Base-by-base conservation (phyloP, 2,797 vertebrate species). In the Sebastes dallii region DNA sequence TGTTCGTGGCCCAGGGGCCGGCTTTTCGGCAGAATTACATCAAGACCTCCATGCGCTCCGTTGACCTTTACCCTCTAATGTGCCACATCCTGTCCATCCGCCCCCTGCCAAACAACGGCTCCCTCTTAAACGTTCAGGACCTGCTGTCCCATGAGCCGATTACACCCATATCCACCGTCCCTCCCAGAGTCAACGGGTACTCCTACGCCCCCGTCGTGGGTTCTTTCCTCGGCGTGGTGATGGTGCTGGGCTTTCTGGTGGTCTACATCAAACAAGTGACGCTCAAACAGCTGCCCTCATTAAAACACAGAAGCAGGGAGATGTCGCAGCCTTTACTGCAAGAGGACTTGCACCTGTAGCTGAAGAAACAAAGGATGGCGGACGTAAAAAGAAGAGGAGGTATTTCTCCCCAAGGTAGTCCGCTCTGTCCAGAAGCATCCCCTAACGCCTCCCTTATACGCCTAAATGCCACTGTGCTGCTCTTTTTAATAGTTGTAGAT, bases 51-150 rank as follows among this genome's bases (percentile, higher is more conserved):
- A 97, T 98, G 96, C 93, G 92, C 39, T 95, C 95, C 0, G 96
- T 98, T 3, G 98, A 99, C 88, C 92, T 99, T 61, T 99, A 99
- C 89, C 97, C 97, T 1, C 96, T 99, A 39, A 93, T 99, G 94
- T 99, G 97, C 90, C 94, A 96, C 83, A 95, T 99, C 69, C 96
- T 99, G 74, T 92, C 89, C 58, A 75, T 97, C 83, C 93, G 7
- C 3, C 93, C 97, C 0, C 77, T 95, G 71, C 96, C 97, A 8
- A 97, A 97, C 95, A 98, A 98, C 5, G 97, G 98, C 42, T 98
- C 98, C 0, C 88, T 99, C 77, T 64, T n/a, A 0, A 91, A 94
- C 0, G 94, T 98, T 39, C 91, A 90, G 85, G 97, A 98, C 84
- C 89, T 98, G 12, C 96, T 99, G 78, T 91, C 80, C 36, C 20